Evolutionary conservation across 2,888 invertebrate genomes (phyloP).

Genomic region (Drosophila tanythrix): DNA sequence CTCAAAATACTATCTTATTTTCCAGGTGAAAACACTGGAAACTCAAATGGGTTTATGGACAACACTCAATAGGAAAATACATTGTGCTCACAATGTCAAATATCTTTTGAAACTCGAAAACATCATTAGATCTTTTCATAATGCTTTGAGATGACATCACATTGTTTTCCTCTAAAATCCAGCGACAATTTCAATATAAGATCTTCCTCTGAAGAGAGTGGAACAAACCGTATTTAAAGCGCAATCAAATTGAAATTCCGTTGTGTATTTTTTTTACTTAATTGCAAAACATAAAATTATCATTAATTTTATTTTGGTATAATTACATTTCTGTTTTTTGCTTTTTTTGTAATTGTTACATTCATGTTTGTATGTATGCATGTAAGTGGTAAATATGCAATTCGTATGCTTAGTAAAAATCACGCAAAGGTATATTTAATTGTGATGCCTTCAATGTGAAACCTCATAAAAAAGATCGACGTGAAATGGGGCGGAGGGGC

Average conservation of each 20-base stretch:
- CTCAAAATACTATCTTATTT: too few relatives aligned
- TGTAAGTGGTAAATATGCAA: slow-evolving; percentile 35
- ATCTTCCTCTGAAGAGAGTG: neutral
- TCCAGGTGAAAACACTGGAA: too few relatives aligned
- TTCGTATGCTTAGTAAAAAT: slow-evolving; percentile 69
- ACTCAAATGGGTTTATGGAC: neutral
- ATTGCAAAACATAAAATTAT: slow-evolving; percentile 77
- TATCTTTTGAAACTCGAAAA: neutral
- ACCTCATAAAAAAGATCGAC: slow-evolving; percentile 38
- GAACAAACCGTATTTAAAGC: slow-evolving; percentile 10
- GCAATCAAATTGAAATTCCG: slow-evolving; percentile 4
- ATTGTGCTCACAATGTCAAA: neutral
- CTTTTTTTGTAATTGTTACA: slow-evolving; percentile 54
- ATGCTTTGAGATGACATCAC: neutral
- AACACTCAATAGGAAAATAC: neutral
- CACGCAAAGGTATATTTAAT: slow-evolving; percentile 72
- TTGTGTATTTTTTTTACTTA: slow-evolving; percentile 52
- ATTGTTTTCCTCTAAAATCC: neutral
- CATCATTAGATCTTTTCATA: neutral
- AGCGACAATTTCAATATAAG: neutral
- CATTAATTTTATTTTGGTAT: slow-evolving; percentile 77
- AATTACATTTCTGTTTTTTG: slow-evolving; percentile 66
- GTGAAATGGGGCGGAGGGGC: slow-evolving; percentile 30
- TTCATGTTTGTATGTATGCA: slow-evolving; percentile 32
- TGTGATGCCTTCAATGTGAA: slow-evolving; percentile 65